Percentiles rank a stretch among this genome's conserved stretches.
Evolutionary conservation across 2,797 vertebrate genomes (phyloP).

Genomic region (Geotrypetes seraphini): DNA sequence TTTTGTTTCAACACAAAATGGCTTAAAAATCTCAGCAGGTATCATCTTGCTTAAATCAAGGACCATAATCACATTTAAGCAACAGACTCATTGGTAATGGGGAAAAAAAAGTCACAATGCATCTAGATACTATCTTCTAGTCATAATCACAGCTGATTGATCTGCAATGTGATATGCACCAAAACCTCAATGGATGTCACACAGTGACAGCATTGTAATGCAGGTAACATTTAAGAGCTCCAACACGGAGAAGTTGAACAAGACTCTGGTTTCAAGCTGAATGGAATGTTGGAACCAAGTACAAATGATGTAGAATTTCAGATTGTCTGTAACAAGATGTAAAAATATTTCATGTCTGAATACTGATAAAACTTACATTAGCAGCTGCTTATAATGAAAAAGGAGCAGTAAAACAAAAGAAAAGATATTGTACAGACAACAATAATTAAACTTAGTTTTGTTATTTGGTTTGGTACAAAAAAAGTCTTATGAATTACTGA

Average conservation of each 20-base stretch:
- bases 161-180: constrained; percentile 59
- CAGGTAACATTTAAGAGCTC: constrained; percentile 55
- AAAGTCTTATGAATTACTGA: too few species aligned
- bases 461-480: too few species aligned
- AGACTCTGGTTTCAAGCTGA: constrained; percentile 50
- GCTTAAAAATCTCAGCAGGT: constrained; percentile 48
- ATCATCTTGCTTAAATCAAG: constrained; percentile 33
- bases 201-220: constrained; percentile 81
- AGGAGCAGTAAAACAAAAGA: too few species aligned
- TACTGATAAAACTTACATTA: constrained; percentile 41
- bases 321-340: constrained; percentile 41
- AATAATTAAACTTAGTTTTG: too few species aligned
- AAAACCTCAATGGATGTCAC: constrained; percentile 72
- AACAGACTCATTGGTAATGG: constrained; percentile 38
- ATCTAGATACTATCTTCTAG: constrained; percentile 49
- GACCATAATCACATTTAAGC: constrained; percentile 56
- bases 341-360: constrained; percentile 30
- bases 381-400: too few species aligned
- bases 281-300: constrained; percentile 67
- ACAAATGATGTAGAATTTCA: constrained; percentile 59
- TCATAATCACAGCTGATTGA: constrained; percentile 62
- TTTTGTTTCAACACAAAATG: constrained; percentile 46
- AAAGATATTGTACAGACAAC: too few species aligned
- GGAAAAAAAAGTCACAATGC: constrained; percentile 43
- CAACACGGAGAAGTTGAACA: constrained; percentile 47